Evolutionary conservation across 2,113 vertebrate genomes (phyloP).

Genomic region (Pitta sordida): DNA sequence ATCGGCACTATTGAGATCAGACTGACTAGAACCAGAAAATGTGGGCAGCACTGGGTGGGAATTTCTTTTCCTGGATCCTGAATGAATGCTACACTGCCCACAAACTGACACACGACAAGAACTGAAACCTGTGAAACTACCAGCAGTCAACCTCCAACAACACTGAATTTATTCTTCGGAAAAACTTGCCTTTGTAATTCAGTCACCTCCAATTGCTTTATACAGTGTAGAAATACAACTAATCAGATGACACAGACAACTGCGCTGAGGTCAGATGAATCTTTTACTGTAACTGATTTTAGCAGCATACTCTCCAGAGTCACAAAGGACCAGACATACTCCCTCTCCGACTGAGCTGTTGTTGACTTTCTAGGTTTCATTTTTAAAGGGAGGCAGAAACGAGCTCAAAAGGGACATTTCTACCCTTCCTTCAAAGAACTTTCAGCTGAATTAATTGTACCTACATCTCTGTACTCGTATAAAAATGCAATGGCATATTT

Average conservation of each 20-base stretch:
- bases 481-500: neutral
- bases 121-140: too few species aligned
- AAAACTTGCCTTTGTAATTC: neutral
- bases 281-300: neutral
- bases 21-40: neutral
- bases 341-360: neutral
- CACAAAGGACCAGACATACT: neutral
- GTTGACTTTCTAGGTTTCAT: neutral
- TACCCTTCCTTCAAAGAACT: neutral
- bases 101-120: too few species aligned
- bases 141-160: neutral
- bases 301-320: neutral
- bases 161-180: neutral
- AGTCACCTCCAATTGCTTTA: neutral
- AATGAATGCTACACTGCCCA: neutral
- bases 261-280: neutral
- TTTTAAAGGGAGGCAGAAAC: neutral
- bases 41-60: neutral
- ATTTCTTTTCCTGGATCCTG: neutral
- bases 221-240: neutral
- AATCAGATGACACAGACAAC: neutral
- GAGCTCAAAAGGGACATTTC: neutral
- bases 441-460: neutral
- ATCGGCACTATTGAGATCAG: neutral
- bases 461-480: neutral